Evolutionary conservation across 2,888 invertebrate genomes (phyloP).

Genomic region (Drosophila limbata): DNA sequence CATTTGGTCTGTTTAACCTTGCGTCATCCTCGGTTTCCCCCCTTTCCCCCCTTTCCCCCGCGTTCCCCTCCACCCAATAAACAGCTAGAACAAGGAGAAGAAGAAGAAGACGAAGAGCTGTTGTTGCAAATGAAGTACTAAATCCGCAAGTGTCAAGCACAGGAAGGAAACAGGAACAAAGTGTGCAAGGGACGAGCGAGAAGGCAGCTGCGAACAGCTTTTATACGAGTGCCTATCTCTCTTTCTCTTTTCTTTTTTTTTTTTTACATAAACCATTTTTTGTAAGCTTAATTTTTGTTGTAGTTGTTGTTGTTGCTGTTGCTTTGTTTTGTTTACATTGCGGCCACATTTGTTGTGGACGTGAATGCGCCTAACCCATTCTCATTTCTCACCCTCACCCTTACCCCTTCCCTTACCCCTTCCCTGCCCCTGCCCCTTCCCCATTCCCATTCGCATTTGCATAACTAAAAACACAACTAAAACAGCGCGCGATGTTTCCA

Average conservation of each 20-base stretch:
- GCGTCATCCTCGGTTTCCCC: background rate
- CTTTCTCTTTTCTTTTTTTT: slow-evolving; percentile 1
- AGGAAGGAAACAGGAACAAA: slow-evolving; percentile 41
- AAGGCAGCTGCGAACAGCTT: slow-evolving; percentile 22
- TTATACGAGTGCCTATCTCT: slow-evolving; percentile 10
- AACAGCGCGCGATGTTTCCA: slow-evolving; percentile 61
- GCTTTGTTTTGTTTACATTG: slow-evolving; percentile 41
- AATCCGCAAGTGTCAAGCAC: slow-evolving; percentile 71
- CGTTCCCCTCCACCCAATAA: background rate
- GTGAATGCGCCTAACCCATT: slow-evolving; percentile 56
- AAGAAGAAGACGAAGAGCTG: slow-evolving; percentile 15
- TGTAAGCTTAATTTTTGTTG: slow-evolving; percentile 54
- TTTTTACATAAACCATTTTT: slow-evolving; percentile 48
- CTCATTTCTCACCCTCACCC: slow-evolving; percentile 20
- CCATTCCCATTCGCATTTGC: slow-evolving; percentile 59
- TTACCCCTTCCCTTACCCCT: background rate
- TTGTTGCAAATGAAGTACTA: slow-evolving; percentile 67
- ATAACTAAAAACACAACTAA: slow-evolving; percentile 45
- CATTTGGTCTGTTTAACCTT: slow-evolving; percentile 20
- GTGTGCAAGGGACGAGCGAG: slow-evolving; percentile 30
- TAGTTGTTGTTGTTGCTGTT: slow-evolving; percentile 8
- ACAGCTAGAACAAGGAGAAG: background rate
- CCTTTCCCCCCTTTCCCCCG: too few species aligned
- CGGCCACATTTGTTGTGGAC: slow-evolving; percentile 57
- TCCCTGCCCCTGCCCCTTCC: background rate